These are phyloP conservation scores for Verasper variegatus DNA, from an alignment of 2,113 vertebrate species.

Conservation along the genomic window DNA sequence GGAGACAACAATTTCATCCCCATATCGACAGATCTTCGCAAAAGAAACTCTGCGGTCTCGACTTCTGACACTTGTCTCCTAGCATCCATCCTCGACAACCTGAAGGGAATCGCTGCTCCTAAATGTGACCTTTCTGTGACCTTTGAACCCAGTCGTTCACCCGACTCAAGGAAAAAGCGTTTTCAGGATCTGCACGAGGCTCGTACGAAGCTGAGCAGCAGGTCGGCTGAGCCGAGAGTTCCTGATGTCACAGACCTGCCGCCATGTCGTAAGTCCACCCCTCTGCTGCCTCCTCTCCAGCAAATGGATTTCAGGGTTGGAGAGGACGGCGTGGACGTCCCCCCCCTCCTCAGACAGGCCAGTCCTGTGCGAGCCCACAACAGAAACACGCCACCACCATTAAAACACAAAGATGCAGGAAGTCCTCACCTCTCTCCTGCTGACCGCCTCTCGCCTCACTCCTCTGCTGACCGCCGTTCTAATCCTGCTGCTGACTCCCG, in stretches of 20 bases:
- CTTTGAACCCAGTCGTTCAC: not conserved
- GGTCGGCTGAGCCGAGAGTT: not conserved
- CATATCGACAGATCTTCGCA: not conserved
- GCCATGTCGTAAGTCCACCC: accelerated
- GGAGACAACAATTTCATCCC: too few relatives aligned
- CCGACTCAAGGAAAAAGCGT: not conserved
- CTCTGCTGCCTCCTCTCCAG: not conserved
- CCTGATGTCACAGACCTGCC: not conserved
- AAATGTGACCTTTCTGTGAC: not conserved
- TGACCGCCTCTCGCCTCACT: not conserved
- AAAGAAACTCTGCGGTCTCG: not conserved
- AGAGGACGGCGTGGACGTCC: not conserved
- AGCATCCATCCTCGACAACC: slow-evolving; percentile 51
- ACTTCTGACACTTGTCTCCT: slow-evolving; percentile 46
- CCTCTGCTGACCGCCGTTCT: not conserved
- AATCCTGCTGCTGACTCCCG: not conserved
- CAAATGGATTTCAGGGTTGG: not conserved
- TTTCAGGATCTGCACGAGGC: not conserved
- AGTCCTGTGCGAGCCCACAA: slow-evolving; percentile 3
- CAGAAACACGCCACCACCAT: slow-evolving; percentile 48
- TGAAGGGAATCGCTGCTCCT: slow-evolving; percentile 19
- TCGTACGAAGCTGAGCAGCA: not conserved
- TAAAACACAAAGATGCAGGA: slow-evolving; percentile 57
- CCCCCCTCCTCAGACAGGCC: slow-evolving; percentile 25
- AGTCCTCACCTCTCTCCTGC: not conserved